Evolutionary conservation across 2,888 invertebrate genomes (phyloP).

Genomic region (Taenaris catops): DNA sequence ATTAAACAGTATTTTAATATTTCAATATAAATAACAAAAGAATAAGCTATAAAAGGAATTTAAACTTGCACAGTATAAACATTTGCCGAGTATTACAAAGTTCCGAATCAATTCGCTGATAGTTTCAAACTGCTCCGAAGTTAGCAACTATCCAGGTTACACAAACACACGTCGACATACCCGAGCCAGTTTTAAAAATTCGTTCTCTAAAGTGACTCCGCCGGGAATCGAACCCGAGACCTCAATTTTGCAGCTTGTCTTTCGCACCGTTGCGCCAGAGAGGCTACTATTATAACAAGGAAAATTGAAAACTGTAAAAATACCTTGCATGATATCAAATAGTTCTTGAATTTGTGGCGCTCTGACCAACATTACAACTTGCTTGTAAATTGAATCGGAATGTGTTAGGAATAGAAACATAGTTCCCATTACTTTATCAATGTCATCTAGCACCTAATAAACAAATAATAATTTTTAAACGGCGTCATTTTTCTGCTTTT

Average conservation of each 20-base stretch:
- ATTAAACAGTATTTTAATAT: too few relatives aligned
- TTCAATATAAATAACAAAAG: too few relatives aligned
- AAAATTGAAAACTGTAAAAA: too few relatives aligned
- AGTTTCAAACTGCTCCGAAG: constrained; percentile 17
- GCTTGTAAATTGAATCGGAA: constrained; percentile 44
- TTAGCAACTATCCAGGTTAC: constrained; percentile 2
- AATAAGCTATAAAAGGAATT: background rate
- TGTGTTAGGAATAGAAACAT: constrained; percentile 48
- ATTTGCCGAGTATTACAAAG: constrained; percentile 15
- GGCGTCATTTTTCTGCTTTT: too few relatives aligned
- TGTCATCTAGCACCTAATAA: constrained; percentile 37
- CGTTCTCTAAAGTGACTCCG: too few relatives aligned
- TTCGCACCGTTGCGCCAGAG: too few relatives aligned
- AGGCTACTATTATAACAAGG: too few relatives aligned
- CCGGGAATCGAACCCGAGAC: too few relatives aligned
- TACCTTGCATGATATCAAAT: constrained; percentile 41
- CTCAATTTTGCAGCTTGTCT: too few relatives aligned
- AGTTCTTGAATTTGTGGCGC: constrained; percentile 38
- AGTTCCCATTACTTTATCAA: constrained; percentile 43
- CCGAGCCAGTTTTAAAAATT: too few relatives aligned
- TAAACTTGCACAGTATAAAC: constrained; percentile 8
- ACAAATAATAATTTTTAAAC: too few relatives aligned
- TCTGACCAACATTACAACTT: constrained; percentile 35
- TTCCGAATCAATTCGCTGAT: constrained; percentile 18
- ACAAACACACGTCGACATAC: too few relatives aligned